Evolutionary conservation across 2,888 invertebrate genomes (phyloP), one percentile per base, ranked within the genome.

Genomic region (Bursaphelenchus okinawaensis): DNA sequence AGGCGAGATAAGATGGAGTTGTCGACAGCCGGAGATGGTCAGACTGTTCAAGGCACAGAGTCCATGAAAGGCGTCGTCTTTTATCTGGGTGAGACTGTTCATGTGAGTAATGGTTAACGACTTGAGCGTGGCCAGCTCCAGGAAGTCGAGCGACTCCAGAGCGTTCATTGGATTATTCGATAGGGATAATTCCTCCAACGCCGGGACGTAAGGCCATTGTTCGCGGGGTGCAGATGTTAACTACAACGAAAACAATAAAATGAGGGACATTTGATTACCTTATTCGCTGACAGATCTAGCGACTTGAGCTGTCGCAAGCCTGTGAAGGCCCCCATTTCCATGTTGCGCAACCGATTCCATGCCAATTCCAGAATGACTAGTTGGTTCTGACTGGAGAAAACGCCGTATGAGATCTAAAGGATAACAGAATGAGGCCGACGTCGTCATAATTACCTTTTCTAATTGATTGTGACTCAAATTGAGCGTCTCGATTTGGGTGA

Each of bases 291-390:
- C 20, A 65, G 26, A 65, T 65, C 62, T 8, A 65, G 28, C 16
- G 54, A 26, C 27, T 62, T 62, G 19, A 65, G 63, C 9, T 52
- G 22, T 24, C 31, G 52, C 19, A 65, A 28, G 4, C 65, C 65
- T 22, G 31, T 65, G 55, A 65, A 65, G 19, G 65, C 63, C 19
- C 64, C 65, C 12, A 63, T 62, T 50, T 51, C 65, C 50, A 65
- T 26, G 19, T 52, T 23, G 31, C 50, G 62, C 27, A 65, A 23
- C 0, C 28, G 31, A 24, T 65, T 65, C 29, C 52, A 24, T 7
- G 24, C 16, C 50, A 65, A 54, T 23, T 65, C 64, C 29, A 65
- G 62, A 16, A 23, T 54, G 23, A 64, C 55, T 8, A 65, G 62
- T 28, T 65, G 62, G 52, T 55, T 62, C 40, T 62, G 62, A 40